Evolutionary conservation across 2,888 invertebrate genomes (phyloP).

Genomic region (Tenthredo scrophulariae): DNA sequence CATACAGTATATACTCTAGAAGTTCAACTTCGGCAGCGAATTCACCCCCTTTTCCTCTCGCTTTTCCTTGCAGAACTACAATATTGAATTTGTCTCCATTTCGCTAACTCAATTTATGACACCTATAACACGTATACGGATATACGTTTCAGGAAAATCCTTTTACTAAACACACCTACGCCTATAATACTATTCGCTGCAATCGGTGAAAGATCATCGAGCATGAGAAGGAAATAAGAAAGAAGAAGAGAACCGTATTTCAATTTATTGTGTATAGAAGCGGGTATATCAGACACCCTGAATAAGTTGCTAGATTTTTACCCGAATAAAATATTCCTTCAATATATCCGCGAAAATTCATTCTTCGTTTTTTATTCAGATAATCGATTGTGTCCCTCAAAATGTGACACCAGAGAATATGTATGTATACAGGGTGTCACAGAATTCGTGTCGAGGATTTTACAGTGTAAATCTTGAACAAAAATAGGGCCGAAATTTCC

Average conservation of each 20-base stretch:
- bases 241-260: neutral
- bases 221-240: neutral
- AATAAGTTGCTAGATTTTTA: neutral
- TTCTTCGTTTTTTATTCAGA: neutral
- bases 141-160: neutral
- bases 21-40: neutral
- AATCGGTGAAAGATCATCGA: neutral
- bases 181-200: neutral
- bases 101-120: neutral
- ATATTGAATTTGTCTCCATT: neutral
- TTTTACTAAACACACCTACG: neutral
- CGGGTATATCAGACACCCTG: neutral
- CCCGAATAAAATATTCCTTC: neutral
- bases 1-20: too few species aligned
- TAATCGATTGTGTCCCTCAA: slow-evolving; percentile 27
- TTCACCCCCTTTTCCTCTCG: neutral
- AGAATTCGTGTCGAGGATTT: too few species aligned
- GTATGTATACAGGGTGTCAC: too few species aligned
- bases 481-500: too few species aligned
- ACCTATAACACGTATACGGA: neutral
- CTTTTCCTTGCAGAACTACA: neutral
- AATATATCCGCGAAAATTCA: neutral
- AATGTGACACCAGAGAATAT: neutral
- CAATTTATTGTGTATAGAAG: neutral
- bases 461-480: too few species aligned